Conservation (phyloP, 92 coral and sea anemone species). For the Isaurus tuberculatus region DNA sequence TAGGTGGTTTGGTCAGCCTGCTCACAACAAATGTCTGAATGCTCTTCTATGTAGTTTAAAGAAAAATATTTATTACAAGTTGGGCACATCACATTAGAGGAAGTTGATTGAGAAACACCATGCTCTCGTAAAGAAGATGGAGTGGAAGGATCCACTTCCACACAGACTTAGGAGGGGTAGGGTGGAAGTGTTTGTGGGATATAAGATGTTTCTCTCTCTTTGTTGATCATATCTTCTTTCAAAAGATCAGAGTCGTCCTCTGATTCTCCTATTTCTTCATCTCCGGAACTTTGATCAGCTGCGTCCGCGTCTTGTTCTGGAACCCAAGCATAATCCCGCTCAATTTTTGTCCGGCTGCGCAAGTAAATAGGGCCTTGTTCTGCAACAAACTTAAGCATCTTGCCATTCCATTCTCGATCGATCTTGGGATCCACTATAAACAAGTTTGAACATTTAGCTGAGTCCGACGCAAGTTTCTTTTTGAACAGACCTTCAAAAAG, state of each 20-base stretch:
- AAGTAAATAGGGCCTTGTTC: conserved; percentile 18
- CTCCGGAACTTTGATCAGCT: conserved; percentile 5
- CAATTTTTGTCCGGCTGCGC: conserved; percentile 4
- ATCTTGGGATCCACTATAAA: background rate
- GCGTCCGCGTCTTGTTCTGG: conserved; percentile 6
- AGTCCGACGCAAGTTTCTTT: conserved; percentile 18
- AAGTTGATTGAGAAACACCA: background rate
- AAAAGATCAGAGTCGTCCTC: conserved; percentile 30
- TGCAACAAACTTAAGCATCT: background rate
- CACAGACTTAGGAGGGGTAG: background rate
- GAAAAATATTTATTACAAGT: conserved; percentile 50
- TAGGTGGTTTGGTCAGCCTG: conserved; percentile 38
- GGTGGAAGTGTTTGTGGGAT: conserved; percentile 14
- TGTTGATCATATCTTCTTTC: background rate
- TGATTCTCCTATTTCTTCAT: background rate
- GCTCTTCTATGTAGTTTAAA: conserved; percentile 41
- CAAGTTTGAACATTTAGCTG: background rate
- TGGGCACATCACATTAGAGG: conserved; percentile 50
- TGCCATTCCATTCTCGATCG: background rate
- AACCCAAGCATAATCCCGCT: background rate
- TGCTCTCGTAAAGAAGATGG: background rate
- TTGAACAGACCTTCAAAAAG: conserved; percentile 14
- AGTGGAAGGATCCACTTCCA: background rate
- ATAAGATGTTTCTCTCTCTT: conserved; percentile 27
- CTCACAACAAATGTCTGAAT: conserved; percentile 57